phyloP scores from a whole-genome alignment of 1,140 invertebrate genomes.

The Drosophila willistoni region DNA sequence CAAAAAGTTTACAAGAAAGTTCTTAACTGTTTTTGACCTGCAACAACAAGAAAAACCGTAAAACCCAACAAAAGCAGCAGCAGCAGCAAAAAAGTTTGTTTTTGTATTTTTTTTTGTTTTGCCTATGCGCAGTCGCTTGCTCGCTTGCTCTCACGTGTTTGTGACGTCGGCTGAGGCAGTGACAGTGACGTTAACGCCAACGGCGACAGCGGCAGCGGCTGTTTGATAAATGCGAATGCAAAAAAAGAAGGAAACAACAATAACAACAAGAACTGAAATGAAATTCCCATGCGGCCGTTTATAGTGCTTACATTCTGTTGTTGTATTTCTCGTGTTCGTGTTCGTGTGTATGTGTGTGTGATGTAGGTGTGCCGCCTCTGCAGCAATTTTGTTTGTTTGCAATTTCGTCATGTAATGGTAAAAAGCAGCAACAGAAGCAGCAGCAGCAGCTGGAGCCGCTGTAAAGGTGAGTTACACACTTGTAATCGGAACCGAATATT shows the following conservation, averaged over 20 bases:
- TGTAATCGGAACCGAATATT: neutral
- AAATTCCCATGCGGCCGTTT: constrained; percentile 76
- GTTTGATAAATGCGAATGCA: constrained; percentile 64
- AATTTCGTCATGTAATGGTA: constrained; percentile 14
- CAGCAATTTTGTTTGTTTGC: constrained; percentile 14
- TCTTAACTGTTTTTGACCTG: constrained; percentile 21
- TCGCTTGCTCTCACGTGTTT: constrained; percentile 56
- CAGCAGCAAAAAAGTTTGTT: constrained; percentile 16
- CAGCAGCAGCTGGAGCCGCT: constrained; percentile 9
- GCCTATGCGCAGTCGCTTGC: constrained; percentile 49
- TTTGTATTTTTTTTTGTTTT: constrained; percentile 20
- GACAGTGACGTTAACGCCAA: constrained; percentile 55
- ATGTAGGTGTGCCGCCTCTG: constrained; percentile 12
- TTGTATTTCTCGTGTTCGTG: constrained; percentile 43
- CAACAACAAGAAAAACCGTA: constrained; percentile 18
- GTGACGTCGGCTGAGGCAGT: constrained; percentile 20
- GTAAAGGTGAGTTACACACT: constrained; percentile 10
- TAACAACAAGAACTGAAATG: constrained; percentile 17
- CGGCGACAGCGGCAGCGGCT: constrained; percentile 25
- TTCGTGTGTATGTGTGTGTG: constrained; percentile 2
- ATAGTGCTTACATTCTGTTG: constrained; percentile 54
- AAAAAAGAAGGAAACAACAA: constrained; percentile 8
- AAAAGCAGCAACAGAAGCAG: neutral
- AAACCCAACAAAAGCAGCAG: constrained; percentile 8
- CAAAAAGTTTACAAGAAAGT: constrained; percentile 29